A percentile compares a stretch with the other conserved stretches of the same genome.
Evolutionary conservation across 2,113 vertebrate species (phyloP).

Genomic region (Oncorhynchus gorbuscha): DNA sequence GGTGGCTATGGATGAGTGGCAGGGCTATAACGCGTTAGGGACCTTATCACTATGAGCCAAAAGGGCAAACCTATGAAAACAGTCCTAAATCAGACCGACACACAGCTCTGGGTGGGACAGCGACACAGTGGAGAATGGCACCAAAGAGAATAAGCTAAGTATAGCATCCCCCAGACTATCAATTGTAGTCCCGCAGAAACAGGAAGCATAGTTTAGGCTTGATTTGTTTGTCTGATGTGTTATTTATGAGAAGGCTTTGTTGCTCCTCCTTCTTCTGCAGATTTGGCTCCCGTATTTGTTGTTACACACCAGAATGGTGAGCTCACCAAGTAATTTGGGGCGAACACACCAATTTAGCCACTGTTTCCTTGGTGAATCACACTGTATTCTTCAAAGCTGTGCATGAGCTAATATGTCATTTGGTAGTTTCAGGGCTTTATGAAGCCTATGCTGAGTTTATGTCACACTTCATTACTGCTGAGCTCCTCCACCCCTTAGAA

Average conservation of each 20-base stretch:
- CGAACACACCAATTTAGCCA: not conserved
- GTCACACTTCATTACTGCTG: no score
- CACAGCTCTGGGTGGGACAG: not conserved
- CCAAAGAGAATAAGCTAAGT: slow-evolving; percentile 14
- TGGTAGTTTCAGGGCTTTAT: not conserved
- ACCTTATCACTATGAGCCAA: no score
- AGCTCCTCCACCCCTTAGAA: not conserved
- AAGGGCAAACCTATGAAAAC: no score
- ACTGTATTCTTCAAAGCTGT: not conserved
- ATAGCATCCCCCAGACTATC: not conserved
- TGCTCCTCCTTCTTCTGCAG: not conserved
- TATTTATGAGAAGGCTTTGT: not conserved
- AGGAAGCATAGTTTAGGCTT: slow-evolving; percentile 20
- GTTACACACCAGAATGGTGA: not conserved
- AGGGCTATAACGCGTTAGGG: no score
- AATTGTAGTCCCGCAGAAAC: slow-evolving; percentile 10
- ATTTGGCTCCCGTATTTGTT: not conserved
- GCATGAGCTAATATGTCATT: not conserved
- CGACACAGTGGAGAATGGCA: slow-evolving; percentile 3
- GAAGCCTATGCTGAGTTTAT: not conserved
- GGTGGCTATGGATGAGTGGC: not conserved
- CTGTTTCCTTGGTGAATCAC: not conserved
- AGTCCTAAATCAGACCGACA: no score
- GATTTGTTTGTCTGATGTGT: slow-evolving; percentile 9
- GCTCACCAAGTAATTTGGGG: not conserved